Conservation (phyloP, 2,888 invertebrate genomes). For the Mechanitis mazaeus region DNA sequence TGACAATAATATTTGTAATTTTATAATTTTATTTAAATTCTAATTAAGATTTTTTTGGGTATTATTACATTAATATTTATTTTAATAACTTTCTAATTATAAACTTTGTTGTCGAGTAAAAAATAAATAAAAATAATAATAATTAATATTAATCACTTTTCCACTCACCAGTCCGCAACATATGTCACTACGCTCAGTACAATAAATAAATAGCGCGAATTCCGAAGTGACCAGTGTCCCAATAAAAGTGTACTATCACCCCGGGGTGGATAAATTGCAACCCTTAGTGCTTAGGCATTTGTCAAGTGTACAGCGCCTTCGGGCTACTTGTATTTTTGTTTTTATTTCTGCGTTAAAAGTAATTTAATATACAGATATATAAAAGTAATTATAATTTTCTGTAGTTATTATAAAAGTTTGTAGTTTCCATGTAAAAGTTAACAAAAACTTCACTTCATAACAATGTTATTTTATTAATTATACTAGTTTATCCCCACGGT, state of each 20-base stretch:
- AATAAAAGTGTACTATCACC: slow-evolving; percentile 64
- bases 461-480: too few relatives aligned
- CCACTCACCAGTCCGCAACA: slow-evolving; percentile 39
- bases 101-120: not conserved
- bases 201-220: slow-evolving; percentile 75
- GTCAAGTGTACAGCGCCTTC: slow-evolving; percentile 27
- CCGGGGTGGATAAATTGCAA: slow-evolving; percentile 58
- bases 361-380: too few relatives aligned
- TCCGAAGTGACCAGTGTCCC: slow-evolving; percentile 73
- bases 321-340: slow-evolving; percentile 21
- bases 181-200: slow-evolving; percentile 66
- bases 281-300: slow-evolving; percentile 37
- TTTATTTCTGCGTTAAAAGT: not conserved
- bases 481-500: too few relatives aligned
- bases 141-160: not conserved
- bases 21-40: too few relatives aligned
- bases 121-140: slow-evolving; percentile 11
- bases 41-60: too few relatives aligned
- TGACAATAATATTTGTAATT: too few relatives aligned
- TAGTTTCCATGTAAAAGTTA: too few relatives aligned
- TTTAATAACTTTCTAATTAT: too few relatives aligned
- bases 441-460: too few relatives aligned
- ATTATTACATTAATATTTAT: too few relatives aligned
- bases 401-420: too few relatives aligned
- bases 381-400: too few relatives aligned